Evolutionary conservation across 2,797 vertebrate genomes (phyloP).

Genomic region (Craterocephalus amniculus): DNA sequence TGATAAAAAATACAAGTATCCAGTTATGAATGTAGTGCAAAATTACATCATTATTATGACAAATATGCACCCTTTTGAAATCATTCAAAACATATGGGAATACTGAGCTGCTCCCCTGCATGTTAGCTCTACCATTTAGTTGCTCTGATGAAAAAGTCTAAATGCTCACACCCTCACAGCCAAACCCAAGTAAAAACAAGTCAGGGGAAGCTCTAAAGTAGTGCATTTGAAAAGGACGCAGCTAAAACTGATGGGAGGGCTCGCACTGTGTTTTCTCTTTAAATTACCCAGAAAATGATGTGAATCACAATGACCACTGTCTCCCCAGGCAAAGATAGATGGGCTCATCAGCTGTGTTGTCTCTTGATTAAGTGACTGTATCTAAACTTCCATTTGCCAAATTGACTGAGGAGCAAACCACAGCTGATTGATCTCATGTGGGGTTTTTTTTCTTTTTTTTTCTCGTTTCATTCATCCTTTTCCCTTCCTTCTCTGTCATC

Average conservation of each 20-base stretch:
- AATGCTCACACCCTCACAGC: background rate
- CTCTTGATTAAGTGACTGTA: conserved; percentile 65
- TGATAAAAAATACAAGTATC: no score
- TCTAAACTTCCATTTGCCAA: conserved; percentile 68
- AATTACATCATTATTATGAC: background rate
- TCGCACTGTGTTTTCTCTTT: conserved; percentile 46
- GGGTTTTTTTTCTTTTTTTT: conserved; percentile 29
- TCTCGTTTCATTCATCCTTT: conserved; percentile 24
- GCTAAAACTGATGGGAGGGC: conserved; percentile 26
- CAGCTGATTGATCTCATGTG: conserved; percentile 48
- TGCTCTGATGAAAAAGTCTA: conserved; percentile 23
- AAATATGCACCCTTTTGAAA: conserved; percentile 14
- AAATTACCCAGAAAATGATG: conserved; percentile 74
- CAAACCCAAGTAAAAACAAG: conserved; percentile 23
- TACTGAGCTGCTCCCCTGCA: conserved; percentile 37
- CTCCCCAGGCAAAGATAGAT: conserved; percentile 65
- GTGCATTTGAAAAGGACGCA: conserved; percentile 1
- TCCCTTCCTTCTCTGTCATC: conserved; percentile 22
- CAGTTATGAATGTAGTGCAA: background rate
- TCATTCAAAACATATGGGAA: conserved; percentile 17
- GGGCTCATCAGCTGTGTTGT: conserved; percentile 61
- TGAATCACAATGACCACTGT: conserved; percentile 36
- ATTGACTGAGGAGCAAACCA: conserved; percentile 51
- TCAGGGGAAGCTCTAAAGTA: background rate
- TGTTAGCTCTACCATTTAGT: conserved; percentile 7